Evolutionary conservation across 2,113 vertebrate species (phyloP), one percentile per base, ranked within the genome.

Genomic region (Turnix velox): DNA sequence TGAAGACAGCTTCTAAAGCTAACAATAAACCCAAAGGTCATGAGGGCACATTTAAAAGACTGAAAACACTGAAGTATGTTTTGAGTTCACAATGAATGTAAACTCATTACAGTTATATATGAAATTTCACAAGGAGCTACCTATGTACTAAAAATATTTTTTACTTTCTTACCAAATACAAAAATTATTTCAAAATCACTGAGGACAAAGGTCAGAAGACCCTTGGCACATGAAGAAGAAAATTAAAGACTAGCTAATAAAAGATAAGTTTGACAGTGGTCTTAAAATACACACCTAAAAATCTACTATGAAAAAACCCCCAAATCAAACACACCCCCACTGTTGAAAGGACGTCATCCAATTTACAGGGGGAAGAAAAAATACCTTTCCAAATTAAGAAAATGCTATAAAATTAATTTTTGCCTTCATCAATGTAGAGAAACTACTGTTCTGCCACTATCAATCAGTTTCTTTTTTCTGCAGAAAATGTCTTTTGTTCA

Each of bases 401-500:
- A 49, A 2, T 13, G 23, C 6, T 14, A 6, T 20, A 52, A 61
- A 72, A 67, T 35, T 5, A 31, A 17, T 33, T 87, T 88, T 86
- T 83, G 62, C 35, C 24, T 62, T 84, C 77, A 54, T 46, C 33
- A 40, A 2, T 65, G 43, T 18, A 31, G 39, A 54, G 72, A 10
- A 81, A 55, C 15, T 18, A 46, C 24, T 43, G 27, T 6, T 62
- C 78, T 43, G 48, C 12, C 55, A 40, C 8, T 66, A 65, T 51
- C 51, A 77, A 25, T 5, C 15, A 40, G 19, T 10, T 84, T 63
- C 28, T 68, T 83, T 71, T 42, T 84, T 35, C 65, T 78, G 45
- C 15, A 89, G 73, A 84, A 92, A 92, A 82, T 15, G 31, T 24
- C 77, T 81, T 80, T 87, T 92, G 86, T 84, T 93, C 87, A 72